phyloP scores from a whole-genome alignment of 92 coral and sea anemone genomes.

The Pocillopora meandrina region DNA sequence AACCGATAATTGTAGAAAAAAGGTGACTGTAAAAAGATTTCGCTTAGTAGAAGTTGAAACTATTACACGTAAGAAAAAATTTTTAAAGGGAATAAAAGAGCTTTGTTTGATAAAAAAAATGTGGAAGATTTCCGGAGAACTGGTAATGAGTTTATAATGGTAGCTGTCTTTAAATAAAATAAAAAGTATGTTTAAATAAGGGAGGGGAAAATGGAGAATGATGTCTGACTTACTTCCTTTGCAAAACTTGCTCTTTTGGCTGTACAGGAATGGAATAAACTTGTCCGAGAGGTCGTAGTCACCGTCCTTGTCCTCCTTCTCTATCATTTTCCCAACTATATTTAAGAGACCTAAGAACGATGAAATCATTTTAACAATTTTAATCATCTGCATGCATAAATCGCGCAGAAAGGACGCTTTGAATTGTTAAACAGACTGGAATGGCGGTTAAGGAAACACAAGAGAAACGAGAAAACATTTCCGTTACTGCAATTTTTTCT shows the following conservation, averaged over 20 bases:
- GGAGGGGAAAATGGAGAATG: neutral
- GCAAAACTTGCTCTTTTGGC: neutral
- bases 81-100: too few species aligned
- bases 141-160: too few species aligned
- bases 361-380: too few species aligned
- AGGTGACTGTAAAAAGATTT: too few species aligned
- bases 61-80: too few species aligned
- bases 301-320: neutral
- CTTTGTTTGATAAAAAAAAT: too few species aligned
- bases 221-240: neutral
- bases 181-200: neutral
- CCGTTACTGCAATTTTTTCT: too few species aligned
- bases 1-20: too few species aligned
- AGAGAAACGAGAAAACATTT: neutral
- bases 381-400: too few species aligned
- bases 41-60: too few species aligned
- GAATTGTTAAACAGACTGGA: neutral
- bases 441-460: neutral
- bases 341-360: neutral
- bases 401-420: neutral
- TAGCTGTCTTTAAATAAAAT: too few species aligned
- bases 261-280: neutral
- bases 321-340: neutral
- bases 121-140: too few species aligned
- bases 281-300: neutral